Conservation (phyloP, 1,140 invertebrate genomes). For the Macrocentrus cingulum region DNA sequence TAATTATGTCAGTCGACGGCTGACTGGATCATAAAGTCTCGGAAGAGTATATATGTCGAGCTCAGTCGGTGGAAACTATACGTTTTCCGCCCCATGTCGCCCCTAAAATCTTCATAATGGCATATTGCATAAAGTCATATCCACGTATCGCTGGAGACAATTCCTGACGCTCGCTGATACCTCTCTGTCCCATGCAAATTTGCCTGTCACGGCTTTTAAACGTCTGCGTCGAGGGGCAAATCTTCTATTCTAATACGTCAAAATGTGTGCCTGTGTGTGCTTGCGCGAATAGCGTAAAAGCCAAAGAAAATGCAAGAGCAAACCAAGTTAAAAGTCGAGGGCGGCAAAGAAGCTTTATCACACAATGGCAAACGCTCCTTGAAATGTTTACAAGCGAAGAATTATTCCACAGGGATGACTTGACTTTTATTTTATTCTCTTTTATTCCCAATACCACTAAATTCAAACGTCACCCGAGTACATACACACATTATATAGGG, state of each 20-base stretch:
- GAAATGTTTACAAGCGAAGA: slow-evolving; percentile 3
- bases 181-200: slow-evolving; percentile 2
- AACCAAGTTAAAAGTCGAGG: slow-evolving; percentile 9
- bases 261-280: neutral
- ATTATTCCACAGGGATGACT: neutral
- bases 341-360: slow-evolving; percentile 5
- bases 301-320: neutral
- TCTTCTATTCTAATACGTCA: neutral
- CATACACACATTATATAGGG: too few species aligned
- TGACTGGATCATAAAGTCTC: slow-evolving; percentile 3
- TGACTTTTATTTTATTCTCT: neutral
- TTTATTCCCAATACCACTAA: neutral
- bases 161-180: neutral
- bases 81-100: neutral
- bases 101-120: neutral
- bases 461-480: too few species aligned
- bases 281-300: neutral
- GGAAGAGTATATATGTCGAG: neutral
- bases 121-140: slow-evolving; percentile 3
- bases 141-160: neutral
- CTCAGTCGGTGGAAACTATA: neutral
- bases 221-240: neutral
- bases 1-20: slow-evolving; percentile 5
- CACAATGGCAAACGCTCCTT: slow-evolving; percentile 10
- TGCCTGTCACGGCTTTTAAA: slow-evolving; percentile 2